Evolutionary conservation across 2,113 vertebrate genomes (phyloP).

Genomic region (Tenrec ecaudatus): DNA sequence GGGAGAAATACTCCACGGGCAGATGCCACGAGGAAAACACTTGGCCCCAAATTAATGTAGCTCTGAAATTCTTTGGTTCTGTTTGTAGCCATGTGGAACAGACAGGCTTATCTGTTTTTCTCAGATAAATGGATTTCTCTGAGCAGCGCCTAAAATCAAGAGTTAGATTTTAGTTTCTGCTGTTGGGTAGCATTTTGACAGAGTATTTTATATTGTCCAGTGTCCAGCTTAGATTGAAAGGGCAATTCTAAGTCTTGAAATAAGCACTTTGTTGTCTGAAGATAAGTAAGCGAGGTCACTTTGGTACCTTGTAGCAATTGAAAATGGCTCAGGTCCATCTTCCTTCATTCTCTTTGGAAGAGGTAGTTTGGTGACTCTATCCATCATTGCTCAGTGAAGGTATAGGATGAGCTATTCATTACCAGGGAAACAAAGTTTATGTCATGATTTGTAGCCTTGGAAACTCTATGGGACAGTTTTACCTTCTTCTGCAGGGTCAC

Average conservation of each 20-base stretch:
- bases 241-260: not conserved
- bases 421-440: not conserved
- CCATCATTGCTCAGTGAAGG: not conserved
- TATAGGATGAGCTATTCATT: not conserved
- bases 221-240: slow-evolving; percentile 41
- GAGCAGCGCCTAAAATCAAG: not conserved
- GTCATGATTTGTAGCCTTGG: no score
- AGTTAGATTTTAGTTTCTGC: slow-evolving; percentile 11
- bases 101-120: not conserved
- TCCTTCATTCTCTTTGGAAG: slow-evolving; percentile 28
- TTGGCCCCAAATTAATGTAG: slow-evolving; percentile 48
- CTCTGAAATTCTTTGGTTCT: slow-evolving; percentile 43
- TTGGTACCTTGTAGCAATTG: not conserved
- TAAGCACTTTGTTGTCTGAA: not conserved
- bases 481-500: no score
- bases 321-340: not conserved
- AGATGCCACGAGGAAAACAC: slow-evolving; percentile 47
- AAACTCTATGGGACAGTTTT: no score
- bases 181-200: not conserved
- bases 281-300: not conserved
- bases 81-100: not conserved
- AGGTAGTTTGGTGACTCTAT: not conserved
- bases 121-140: slow-evolving; percentile 34
- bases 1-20: slow-evolving; percentile 32
- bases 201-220: slow-evolving; percentile 38